These are phyloP conservation scores for Macrotis lagotis DNA, from an alignment of 2,113 vertebrate genomes.

Conservation along the genomic window DNA sequence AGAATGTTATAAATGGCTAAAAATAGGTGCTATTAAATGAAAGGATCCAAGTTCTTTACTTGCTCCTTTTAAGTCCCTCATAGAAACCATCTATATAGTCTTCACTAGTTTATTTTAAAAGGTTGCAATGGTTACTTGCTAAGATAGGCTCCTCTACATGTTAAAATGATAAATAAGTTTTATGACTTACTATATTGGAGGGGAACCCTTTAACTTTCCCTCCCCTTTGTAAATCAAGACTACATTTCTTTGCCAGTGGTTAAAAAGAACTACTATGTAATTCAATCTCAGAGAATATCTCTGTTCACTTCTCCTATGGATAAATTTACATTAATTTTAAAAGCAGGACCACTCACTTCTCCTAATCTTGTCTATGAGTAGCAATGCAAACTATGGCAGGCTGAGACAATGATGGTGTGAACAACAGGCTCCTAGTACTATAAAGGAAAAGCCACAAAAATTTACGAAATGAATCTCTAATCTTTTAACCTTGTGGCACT, in stretches of 20 bases:
- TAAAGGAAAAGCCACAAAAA: constrained; percentile 40
- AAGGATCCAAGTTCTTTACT: neutral
- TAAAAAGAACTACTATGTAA: constrained; percentile 35
- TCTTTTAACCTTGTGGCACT: constrained; percentile 10
- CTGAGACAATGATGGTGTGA: constrained; percentile 35
- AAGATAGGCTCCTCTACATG: neutral
- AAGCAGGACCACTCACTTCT: constrained; percentile 22
- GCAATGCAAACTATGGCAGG: constrained; percentile 4
- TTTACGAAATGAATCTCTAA: constrained; percentile 21
- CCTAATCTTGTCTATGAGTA: constrained; percentile 29
- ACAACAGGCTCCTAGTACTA: constrained; percentile 25
- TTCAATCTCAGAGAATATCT: constrained; percentile 30
- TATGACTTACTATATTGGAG: neutral
- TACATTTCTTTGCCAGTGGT: constrained; percentile 28
- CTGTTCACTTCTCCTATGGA: neutral
- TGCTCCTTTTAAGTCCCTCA: neutral
- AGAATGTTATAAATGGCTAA: neutral
- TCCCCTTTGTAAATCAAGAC: constrained; percentile 6
- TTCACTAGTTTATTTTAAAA: neutral
- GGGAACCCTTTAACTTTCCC: neutral
- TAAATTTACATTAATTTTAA: constrained; percentile 59
- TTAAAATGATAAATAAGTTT: neutral
- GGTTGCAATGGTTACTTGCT: constrained; percentile 14
- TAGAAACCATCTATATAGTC: neutral
- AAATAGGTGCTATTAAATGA: neutral